Evolutionary conservation across 2,113 vertebrate genomes (phyloP).

Genomic region (Xiphophorus couchianus): DNA sequence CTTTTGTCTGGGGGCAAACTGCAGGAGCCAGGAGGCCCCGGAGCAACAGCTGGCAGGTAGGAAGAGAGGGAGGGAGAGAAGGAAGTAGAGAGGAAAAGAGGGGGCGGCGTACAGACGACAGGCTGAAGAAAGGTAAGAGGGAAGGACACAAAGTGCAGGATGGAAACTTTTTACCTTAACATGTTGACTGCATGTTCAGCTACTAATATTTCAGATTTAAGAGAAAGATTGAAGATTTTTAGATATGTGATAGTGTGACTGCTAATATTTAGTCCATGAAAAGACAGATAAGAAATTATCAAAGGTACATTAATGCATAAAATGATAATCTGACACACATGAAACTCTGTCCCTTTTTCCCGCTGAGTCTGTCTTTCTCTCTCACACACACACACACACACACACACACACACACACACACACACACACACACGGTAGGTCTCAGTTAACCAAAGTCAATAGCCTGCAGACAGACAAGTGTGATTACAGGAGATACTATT

Average conservation of each 20-base stretch:
- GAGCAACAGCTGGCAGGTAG: constrained; percentile 91
- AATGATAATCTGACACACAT: neutral
- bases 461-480: constrained; percentile 93
- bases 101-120: neutral
- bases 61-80: constrained; percentile 64
- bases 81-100: constrained; percentile 21
- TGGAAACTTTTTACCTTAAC: neutral
- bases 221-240: neutral
- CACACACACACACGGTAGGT: constrained; percentile 51
- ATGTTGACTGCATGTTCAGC: neutral
- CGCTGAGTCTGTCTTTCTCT: neutral
- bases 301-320: neutral
- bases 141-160: neutral
- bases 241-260: neutral
- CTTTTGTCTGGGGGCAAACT: constrained; percentile 64
- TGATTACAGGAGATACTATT: constrained; percentile 95
- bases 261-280: neutral
- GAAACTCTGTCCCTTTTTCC: too few relatives aligned
- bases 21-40: constrained; percentile 65
- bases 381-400: neutral
- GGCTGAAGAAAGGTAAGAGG: constrained; percentile 10
- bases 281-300: neutral
- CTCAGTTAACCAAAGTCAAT: constrained; percentile 87
- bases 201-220: neutral
- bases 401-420: neutral